These are phyloP conservation scores for Suillia variegata DNA, from an alignment of 2,888 invertebrate genomes.

Conservation along the genomic window DNA sequence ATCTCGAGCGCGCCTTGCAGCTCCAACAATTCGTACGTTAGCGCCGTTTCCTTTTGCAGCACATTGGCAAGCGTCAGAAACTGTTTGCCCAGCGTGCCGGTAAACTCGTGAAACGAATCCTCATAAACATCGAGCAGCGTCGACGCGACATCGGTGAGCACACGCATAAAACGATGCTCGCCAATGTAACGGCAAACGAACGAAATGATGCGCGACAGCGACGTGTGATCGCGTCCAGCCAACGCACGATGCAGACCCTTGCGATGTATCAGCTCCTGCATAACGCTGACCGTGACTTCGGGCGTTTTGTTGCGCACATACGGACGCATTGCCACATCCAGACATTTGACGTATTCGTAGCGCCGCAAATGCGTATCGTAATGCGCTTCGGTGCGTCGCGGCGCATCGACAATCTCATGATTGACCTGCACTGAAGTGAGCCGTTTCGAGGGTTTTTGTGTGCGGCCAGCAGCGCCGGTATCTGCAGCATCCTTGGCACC, in stretches of 20 bases:
- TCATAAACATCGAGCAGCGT: slow-evolving; percentile 78
- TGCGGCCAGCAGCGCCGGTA: slow-evolving; percentile 29
- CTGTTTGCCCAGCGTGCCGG: slow-evolving; percentile 67
- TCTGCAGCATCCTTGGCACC: slow-evolving; percentile 54
- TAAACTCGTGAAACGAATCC: slow-evolving; percentile 67
- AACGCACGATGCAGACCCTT: slow-evolving; percentile 79
- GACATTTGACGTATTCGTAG: slow-evolving; percentile 82
- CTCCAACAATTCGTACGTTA: slow-evolving; percentile 69
- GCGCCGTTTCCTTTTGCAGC: slow-evolving; percentile 71
- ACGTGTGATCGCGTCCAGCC: slow-evolving; percentile 71
- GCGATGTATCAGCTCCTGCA: slow-evolving; percentile 86
- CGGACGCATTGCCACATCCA: slow-evolving; percentile 71
- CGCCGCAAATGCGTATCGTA: slow-evolving; percentile 76
- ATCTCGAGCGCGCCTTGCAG: slow-evolving; percentile 75
- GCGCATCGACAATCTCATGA: slow-evolving; percentile 62
- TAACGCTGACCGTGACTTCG: slow-evolving; percentile 76
- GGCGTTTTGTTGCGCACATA: slow-evolving; percentile 71
- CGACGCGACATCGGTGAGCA: slow-evolving; percentile 76
- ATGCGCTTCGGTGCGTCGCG: slow-evolving; percentile 40
- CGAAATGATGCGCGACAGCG: slow-evolving; percentile 70
- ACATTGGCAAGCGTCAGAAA: slow-evolving; percentile 68
- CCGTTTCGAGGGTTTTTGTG: slow-evolving; percentile 39
- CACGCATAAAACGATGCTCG: slow-evolving; percentile 74
- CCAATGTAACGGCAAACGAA: slow-evolving; percentile 79
- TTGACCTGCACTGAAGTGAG: slow-evolving; percentile 60